A percentile compares a stretch with the other conserved stretches of the same genome.
Conservation (phyloP, 2,888 invertebrate species). For the Eristalis tenax region DNA sequence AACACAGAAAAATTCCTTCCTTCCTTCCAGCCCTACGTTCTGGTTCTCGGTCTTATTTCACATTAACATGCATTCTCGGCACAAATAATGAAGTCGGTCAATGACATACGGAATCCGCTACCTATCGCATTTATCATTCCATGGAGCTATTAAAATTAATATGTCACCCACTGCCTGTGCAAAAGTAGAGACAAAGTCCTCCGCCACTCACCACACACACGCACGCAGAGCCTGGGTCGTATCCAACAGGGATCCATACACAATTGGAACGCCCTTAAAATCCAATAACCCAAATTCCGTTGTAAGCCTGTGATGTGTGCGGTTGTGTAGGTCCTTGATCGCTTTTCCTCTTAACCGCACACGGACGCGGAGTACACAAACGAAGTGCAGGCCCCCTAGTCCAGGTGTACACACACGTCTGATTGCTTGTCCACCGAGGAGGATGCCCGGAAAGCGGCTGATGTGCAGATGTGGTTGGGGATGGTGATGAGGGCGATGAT, state of each 20-base stretch:
- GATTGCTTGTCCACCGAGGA: not conserved
- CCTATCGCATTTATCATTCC: conserved; percentile 62
- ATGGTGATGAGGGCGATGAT: conserved; percentile 16
- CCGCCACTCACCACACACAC: not conserved
- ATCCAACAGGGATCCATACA: conserved; percentile 4
- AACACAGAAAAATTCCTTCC: conserved; percentile 43
- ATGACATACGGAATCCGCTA: conserved; percentile 57
- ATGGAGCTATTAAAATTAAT: conserved; percentile 64
- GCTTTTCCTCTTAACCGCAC: conserved; percentile 17
- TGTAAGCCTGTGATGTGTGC: conserved; percentile 40
- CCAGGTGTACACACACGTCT: conserved; percentile 36
- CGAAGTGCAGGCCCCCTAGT: not conserved
- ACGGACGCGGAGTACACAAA: not conserved
- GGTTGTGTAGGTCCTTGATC: conserved; percentile 26
- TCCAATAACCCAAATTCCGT: conserved; percentile 69
- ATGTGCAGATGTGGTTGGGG: not conserved
- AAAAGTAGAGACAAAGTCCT: conserved; percentile 32
- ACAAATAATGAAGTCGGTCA: conserved; percentile 64
- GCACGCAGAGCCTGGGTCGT: not conserved
- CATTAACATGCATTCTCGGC: conserved; percentile 51
- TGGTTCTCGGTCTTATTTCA: conserved; percentile 13
- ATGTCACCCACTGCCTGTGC: conserved; percentile 63
- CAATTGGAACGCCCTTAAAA: conserved; percentile 60
- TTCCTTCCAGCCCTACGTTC: conserved; percentile 1
- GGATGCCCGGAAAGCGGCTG: not conserved